These are phyloP conservation scores for Zoanthus gigantus DNA, from an alignment of 92 coral and sea anemone species.

Conservation along the genomic window DNA sequence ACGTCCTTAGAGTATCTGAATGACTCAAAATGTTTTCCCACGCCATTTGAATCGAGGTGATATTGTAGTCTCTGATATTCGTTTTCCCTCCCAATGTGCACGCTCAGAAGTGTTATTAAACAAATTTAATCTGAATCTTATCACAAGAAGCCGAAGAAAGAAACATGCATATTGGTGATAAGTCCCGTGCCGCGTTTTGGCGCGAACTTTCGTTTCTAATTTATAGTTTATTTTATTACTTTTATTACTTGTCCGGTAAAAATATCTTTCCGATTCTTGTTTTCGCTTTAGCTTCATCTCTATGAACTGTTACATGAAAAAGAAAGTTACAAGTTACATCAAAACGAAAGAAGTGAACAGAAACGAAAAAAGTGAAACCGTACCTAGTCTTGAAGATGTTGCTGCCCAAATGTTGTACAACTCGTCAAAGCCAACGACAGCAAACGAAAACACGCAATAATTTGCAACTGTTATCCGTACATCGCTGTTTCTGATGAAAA, in stretches of 20 bases:
- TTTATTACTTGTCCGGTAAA: background rate
- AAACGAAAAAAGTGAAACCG: background rate
- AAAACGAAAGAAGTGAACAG: background rate
- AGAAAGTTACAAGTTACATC: background rate
- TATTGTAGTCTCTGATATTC: no score
- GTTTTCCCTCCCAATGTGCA: no score
- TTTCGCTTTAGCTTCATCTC: background rate
- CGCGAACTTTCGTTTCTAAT: background rate
- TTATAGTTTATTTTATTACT: no score
- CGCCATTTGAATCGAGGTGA: no score
- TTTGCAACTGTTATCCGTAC: constrained; percentile 49
- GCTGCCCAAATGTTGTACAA: constrained; percentile 91
- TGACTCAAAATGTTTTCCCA: no score
- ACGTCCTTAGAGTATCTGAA: no score
- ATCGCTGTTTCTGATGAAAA: constrained; percentile 61
- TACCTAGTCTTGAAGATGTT: constrained; percentile 71
- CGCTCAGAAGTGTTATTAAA: no score
- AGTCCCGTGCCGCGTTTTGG: background rate
- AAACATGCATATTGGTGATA: background rate
- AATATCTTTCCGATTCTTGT: background rate
- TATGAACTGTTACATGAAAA: background rate
- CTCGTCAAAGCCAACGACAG: constrained; percentile 78
- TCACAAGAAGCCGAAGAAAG: background rate
- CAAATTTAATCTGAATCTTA: background rate
- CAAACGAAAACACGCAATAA: constrained; percentile 69